Evolutionary conservation across 1,140 invertebrate genomes (phyloP).

Genomic region (Drosophila albomicans): DNA sequence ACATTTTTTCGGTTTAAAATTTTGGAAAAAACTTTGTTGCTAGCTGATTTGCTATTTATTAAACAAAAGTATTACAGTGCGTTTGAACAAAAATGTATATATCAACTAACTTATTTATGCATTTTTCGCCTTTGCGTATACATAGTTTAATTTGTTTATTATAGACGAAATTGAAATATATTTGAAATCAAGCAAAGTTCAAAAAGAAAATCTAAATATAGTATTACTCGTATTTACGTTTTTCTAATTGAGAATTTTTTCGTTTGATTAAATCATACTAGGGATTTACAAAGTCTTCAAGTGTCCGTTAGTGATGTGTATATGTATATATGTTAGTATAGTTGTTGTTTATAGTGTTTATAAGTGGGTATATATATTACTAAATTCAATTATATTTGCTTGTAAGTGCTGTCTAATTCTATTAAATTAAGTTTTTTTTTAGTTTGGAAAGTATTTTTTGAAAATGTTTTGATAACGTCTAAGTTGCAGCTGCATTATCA

Average conservation of each 20-base stretch:
- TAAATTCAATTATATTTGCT: conserved; percentile 67
- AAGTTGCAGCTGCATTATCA: conserved; percentile 68
- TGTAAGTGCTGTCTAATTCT: conserved; percentile 60
- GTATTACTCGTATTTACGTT: conserved; percentile 36
- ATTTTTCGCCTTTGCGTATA: conserved; percentile 38
- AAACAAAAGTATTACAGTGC: conserved; percentile 69
- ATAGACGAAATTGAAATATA: conserved; percentile 48
- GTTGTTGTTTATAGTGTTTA: conserved; percentile 30
- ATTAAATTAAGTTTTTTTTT: conserved; percentile 41
- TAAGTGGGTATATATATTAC: conserved; percentile 52
- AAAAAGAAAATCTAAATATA: conserved; percentile 58
- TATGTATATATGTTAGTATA: conserved; percentile 28
- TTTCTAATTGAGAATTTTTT: conserved; percentile 41
- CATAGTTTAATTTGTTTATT: conserved; percentile 62
- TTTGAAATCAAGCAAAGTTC: conserved; percentile 55
- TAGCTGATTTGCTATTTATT: conserved; percentile 70
- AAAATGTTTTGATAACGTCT: conserved; percentile 57
- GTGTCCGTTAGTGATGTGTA: conserved; percentile 27
- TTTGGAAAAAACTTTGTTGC: conserved; percentile 15
- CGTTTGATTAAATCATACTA: conserved; percentile 58
- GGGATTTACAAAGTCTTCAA: conserved; percentile 45
- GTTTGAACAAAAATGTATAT: conserved; percentile 61
- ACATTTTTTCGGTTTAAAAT: not conserved
- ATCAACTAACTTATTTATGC: conserved; percentile 57
- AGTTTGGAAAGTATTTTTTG: conserved; percentile 51